These are phyloP conservation scores for Rhyacophila evoluta DNA, from an alignment of 2,888 invertebrate genomes.

Conservation along the genomic window DNA sequence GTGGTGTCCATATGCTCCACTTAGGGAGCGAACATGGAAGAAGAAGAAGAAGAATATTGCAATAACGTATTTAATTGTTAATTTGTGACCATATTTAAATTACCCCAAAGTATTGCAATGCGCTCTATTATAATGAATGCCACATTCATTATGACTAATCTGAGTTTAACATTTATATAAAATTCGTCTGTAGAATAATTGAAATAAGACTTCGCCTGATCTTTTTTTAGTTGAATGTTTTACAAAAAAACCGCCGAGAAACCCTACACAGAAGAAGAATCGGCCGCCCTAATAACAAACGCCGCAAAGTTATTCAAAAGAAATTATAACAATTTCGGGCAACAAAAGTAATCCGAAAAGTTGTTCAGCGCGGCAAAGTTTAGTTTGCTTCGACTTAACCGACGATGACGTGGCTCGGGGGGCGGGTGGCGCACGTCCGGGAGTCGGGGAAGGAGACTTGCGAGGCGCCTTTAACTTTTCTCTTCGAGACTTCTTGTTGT, in stretches of 20 bases:
- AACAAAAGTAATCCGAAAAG: slow-evolving; percentile 55
- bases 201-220: background rate
- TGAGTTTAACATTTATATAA: no score
- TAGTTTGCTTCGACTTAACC: slow-evolving; percentile 29
- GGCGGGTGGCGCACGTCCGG: slow-evolving; percentile 11
- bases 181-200: background rate
- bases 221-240: background rate
- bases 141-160: no score
- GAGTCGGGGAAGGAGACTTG: background rate
- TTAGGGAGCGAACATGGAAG: no score
- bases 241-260: background rate
- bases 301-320: slow-evolving; percentile 54
- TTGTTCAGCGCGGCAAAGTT: slow-evolving; percentile 39
- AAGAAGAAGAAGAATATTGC: no score
- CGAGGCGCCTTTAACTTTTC: slow-evolving; percentile 20
- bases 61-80: no score
- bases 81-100: no score
- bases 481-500: slow-evolving; percentile 26
- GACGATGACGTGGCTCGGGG: slow-evolving; percentile 25
- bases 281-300: slow-evolving; percentile 28
- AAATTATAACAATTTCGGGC: slow-evolving; percentile 55
- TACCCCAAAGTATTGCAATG: no score
- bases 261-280: background rate
- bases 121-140: no score
- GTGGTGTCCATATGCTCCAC: no score